A percentile compares a stretch with the other conserved stretches of the same genome.
phyloP scores from a whole-genome alignment of 1,140 invertebrate genomes.

The Aricia agestis region DNA sequence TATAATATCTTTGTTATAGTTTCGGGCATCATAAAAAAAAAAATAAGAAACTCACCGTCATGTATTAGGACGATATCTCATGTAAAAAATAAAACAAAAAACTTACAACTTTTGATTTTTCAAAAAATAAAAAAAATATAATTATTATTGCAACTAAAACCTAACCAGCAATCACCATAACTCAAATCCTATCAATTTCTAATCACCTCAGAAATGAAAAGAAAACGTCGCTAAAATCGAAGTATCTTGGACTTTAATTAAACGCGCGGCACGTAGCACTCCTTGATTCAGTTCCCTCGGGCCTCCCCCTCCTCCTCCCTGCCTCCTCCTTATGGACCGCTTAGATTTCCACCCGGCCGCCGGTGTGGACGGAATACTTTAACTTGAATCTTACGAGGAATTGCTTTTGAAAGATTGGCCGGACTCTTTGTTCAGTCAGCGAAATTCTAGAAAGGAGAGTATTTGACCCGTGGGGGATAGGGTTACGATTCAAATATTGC shows the following conservation, averaged over 20 bases:
- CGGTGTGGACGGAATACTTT: conserved; percentile 70
- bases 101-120: no score
- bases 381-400: conserved; percentile 68
- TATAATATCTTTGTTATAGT: no score
- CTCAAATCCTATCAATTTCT: neutral
- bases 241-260: conserved; percentile 71
- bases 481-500: conserved; percentile 9
- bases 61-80: no score
- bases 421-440: conserved; percentile 13
- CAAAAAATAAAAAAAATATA: no score
- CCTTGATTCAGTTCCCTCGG: conserved; percentile 70
- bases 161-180: neutral
- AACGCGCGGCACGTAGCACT: conserved; percentile 70
- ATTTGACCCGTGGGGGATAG: conserved; percentile 21
- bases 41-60: no score
- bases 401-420: conserved; percentile 69
- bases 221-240: conserved; percentile 71
- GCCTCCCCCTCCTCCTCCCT: conserved; percentile 42
- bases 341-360: conserved; percentile 68
- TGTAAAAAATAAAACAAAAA: no score
- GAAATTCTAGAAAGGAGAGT: conserved; percentile 22
- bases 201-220: conserved; percentile 48
- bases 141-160: neutral
- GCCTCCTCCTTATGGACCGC: conserved; percentile 68
- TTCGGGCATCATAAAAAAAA: no score